Evolutionary conservation across 2,888 invertebrate species (phyloP).

Genomic region (Apantesis nais): DNA sequence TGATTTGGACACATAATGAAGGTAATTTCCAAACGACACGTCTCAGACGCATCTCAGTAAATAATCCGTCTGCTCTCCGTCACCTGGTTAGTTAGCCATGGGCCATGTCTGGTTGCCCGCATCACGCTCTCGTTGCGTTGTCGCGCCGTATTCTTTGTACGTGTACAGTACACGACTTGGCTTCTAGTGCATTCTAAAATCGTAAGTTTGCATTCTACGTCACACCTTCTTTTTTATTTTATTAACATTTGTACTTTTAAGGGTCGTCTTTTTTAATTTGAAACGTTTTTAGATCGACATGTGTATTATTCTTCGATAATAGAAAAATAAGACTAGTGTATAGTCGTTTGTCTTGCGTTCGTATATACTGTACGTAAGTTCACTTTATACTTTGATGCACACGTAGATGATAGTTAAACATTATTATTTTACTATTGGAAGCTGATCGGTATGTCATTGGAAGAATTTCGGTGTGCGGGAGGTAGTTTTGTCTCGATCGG

Average conservation of each 20-base stretch:
- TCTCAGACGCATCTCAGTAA: slow-evolving; percentile 82
- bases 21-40: slow-evolving; percentile 81
- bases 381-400: slow-evolving; percentile 82
- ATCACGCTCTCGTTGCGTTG: slow-evolving; percentile 67
- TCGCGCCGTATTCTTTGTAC: slow-evolving; percentile 73
- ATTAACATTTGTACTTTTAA: slow-evolving; percentile 77
- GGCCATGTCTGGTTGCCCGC: slow-evolving; percentile 54
- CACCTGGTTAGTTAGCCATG: slow-evolving; percentile 70
- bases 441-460: slow-evolving; percentile 78
- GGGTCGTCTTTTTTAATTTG: slow-evolving; percentile 58
- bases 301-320: slow-evolving; percentile 69
- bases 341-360: slow-evolving; percentile 78
- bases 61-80: slow-evolving; percentile 83
- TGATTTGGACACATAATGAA: slow-evolving; percentile 65
- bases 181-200: slow-evolving; percentile 73
- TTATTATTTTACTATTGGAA: slow-evolving; percentile 77
- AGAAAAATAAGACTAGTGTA: slow-evolving; percentile 80
- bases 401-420: slow-evolving; percentile 74
- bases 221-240: slow-evolving; percentile 68
- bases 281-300: slow-evolving; percentile 71
- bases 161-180: slow-evolving; percentile 80
- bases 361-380: slow-evolving; percentile 77
- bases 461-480: slow-evolving; percentile 75
- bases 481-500: slow-evolving; percentile 63
- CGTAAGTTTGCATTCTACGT: slow-evolving; percentile 76